Percentiles rank a stretch among this genome's conserved stretches.
These are phyloP conservation scores for Yoshiicerus persimilis DNA, from an alignment of 1,140 invertebrate genomes.

Conservation along the genomic window DNA sequence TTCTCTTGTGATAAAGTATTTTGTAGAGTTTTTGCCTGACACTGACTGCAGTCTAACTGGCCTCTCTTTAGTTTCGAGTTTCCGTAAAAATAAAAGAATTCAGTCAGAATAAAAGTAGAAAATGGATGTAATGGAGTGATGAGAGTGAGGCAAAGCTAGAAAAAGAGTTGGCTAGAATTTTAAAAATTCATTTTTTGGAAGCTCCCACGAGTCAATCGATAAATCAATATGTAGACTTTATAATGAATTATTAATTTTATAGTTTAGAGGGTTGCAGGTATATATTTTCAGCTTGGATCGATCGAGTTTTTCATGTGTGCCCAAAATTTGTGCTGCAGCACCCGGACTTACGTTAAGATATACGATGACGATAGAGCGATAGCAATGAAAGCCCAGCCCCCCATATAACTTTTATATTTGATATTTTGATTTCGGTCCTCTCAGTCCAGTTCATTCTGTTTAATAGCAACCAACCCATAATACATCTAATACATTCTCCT, in stretches of 20 bases:
- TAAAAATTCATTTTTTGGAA: constrained; percentile 45
- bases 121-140: constrained; percentile 7
- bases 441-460: background rate
- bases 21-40: background rate
- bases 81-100: background rate
- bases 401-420: constrained; percentile 26
- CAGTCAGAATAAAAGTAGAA: background rate
- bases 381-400: constrained; percentile 5
- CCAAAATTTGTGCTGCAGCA: constrained; percentile 31
- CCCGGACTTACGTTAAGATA: constrained; percentile 5
- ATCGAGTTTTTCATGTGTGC: constrained; percentile 29
- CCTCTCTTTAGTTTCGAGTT: background rate
- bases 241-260: constrained; percentile 49
- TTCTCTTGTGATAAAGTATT: background rate
- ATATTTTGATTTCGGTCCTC: constrained; percentile 18
- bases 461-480: background rate
- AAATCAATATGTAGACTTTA: constrained; percentile 48
- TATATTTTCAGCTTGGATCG: constrained; percentile 11
- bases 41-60: background rate
- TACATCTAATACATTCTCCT: background rate
- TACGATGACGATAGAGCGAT: constrained; percentile 18
- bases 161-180: constrained; percentile 37
- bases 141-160: background rate
- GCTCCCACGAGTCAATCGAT: constrained; percentile 41
- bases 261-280: constrained; percentile 38